These are phyloP conservation scores for Tetranychus truncatus DNA, from an alignment of 2,888 invertebrate genomes.

Conservation along the genomic window DNA sequence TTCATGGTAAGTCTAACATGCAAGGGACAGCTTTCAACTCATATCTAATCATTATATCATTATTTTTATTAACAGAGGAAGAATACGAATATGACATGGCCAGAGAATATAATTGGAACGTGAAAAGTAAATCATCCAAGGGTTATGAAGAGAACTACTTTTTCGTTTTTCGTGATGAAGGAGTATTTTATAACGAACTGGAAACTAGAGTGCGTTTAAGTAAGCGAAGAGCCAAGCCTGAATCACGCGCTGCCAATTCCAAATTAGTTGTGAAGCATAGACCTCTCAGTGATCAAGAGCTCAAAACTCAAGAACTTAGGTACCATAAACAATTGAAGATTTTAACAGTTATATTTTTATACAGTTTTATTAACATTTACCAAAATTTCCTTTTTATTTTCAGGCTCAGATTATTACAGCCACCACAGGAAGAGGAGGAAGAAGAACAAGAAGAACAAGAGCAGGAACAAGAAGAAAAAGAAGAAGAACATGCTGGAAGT, in stretches of 20 bases:
- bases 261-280: constrained; percentile 74
- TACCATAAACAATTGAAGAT: constrained; percentile 42
- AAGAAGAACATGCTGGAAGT: neutral
- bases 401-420: neutral
- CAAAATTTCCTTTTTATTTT: neutral
- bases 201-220: constrained; percentile 58
- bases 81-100: constrained; percentile 87
- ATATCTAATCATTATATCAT: neutral
- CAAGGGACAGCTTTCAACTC: neutral
- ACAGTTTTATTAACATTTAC: neutral
- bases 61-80: constrained; percentile 14
- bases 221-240: constrained; percentile 62
- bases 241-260: constrained; percentile 40
- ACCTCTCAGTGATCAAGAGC: constrained; percentile 62
- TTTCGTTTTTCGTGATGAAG: constrained; percentile 71
- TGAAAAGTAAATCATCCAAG: constrained; percentile 83
- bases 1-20: constrained; percentile 41
- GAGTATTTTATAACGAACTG: constrained; percentile 48
- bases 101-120: constrained; percentile 97
- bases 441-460: constrained; percentile 10
- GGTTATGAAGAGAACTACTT: constrained; percentile 96
- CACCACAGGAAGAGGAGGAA: constrained; percentile 12
- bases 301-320: constrained; percentile 55
- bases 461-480: constrained; percentile 4
- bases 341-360: constrained; percentile 26